These are phyloP conservation scores for Myanophis thanlyinensis DNA, from an alignment of 2,113 vertebrate genomes.

Conservation along the genomic window DNA sequence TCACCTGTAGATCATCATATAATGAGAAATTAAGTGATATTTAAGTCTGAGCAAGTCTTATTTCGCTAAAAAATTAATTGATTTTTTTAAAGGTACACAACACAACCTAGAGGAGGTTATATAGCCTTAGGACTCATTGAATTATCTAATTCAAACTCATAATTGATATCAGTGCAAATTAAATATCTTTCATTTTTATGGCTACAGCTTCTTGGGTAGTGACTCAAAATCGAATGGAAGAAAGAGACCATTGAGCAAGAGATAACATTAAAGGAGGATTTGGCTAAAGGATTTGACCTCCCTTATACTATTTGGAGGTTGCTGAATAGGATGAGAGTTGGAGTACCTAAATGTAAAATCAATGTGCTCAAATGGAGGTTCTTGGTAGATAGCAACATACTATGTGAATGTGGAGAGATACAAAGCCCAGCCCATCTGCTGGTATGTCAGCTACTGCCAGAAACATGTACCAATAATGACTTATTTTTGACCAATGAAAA, in stretches of 20 bases:
- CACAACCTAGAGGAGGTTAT: background rate
- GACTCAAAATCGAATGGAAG: background rate
- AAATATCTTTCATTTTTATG: background rate
- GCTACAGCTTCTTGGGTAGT: background rate
- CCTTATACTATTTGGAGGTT: too few species aligned
- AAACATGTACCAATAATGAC: too few species aligned
- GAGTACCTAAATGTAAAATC: background rate
- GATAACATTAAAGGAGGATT: too few species aligned
- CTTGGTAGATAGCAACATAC: background rate
- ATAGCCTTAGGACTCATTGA: background rate
- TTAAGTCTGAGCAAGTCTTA: background rate
- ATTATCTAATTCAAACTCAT: background rate
- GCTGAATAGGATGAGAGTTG: too few species aligned
- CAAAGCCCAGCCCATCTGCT: background rate
- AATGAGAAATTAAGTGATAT: background rate
- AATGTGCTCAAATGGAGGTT: background rate
- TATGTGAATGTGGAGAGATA: background rate
- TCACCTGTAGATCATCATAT: background rate
- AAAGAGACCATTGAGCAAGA: background rate
- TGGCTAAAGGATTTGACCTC: too few species aligned
- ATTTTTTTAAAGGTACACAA: background rate
- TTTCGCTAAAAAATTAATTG: background rate
- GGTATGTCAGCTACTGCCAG: background rate
- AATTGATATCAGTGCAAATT: background rate
- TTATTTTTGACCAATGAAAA: too few species aligned